Conservation (phyloP, 1,140 invertebrate genomes). For the Mylabris phalerata region DNA sequence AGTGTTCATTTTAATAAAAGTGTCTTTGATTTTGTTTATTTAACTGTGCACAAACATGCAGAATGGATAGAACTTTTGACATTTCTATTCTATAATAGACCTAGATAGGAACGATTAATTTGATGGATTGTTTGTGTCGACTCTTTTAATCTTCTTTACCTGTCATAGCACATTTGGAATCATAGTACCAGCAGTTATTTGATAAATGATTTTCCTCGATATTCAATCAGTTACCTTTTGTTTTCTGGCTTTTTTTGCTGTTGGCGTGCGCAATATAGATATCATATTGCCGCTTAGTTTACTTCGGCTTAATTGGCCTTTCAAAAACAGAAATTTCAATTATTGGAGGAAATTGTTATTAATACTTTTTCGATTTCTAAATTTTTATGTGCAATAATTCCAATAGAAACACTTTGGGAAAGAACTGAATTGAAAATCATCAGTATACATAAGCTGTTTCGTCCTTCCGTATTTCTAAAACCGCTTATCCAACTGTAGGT, state of each 20-base stretch:
- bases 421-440: not conserved
- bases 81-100: too few relatives aligned
- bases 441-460: not conserved
- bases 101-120: not conserved
- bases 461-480: slow-evolving; percentile 16
- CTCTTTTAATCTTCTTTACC: slow-evolving; percentile 13
- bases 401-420: slow-evolving; percentile 1
- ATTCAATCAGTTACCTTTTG: slow-evolving; percentile 10
- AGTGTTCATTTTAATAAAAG: not conserved
- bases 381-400: slow-evolving; percentile 1
- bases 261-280: too few relatives aligned
- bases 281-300: slow-evolving; percentile 1
- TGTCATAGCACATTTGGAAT: slow-evolving; percentile 11
- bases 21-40: too few relatives aligned
- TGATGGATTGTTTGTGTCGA: slow-evolving; percentile 11
- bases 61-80: too few relatives aligned
- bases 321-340: slow-evolving; percentile 16
- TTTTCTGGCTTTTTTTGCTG: not conserved
- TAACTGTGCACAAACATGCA: too few relatives aligned
- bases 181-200: slow-evolving; percentile 10
- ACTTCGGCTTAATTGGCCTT: slow-evolving; percentile 11
- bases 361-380: slow-evolving; percentile 1
- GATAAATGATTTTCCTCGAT: slow-evolving; percentile 15
- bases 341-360: slow-evolving; percentile 12
- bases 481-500: slow-evolving; percentile 22